Evolutionary conservation across 2,888 invertebrate species (phyloP), one percentile per base, ranked within the genome.

Genomic region (Cephus rjabovi): DNA sequence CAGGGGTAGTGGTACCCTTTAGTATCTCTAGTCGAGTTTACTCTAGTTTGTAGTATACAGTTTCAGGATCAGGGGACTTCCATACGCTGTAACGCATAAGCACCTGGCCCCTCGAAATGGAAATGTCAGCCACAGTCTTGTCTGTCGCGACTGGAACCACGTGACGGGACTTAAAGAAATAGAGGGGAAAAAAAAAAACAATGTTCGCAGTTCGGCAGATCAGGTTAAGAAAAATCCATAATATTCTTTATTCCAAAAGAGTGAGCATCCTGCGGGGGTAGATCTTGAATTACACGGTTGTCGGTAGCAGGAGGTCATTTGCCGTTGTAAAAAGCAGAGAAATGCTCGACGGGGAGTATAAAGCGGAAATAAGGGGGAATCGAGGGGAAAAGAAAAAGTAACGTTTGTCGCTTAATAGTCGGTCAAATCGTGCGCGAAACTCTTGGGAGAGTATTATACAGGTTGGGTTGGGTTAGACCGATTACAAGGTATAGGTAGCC

Each of bases 281-380:
- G 85, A 86, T 83, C 86, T 82, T 88, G 89, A 90, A 91, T 91
- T 90, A 90, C 88, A 90, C 90, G 91, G 83, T 88, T 91, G 91
- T 91, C 91, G 89, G 84, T 71, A 81, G 85, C 91, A 69, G 69
- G 69, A 12, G 40, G 74, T 56, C 69, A 69, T 69, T 31, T 35
- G 70, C 33, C 75, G 77, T 79, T 78, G 80, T 71, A 35, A 81
- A 79, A 83, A 80, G 78, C 75, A 37, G 79, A 74, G 79, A 82
- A 79, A 82, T 78, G 77, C 76, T 34, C 75, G 70, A 79, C 71
- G 74, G 75, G 78, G 74, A 75, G 69, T 69, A 74, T 76, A 71
- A 34, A 40, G 40, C 76, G 77, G 69, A 80, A 77, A 70, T 76
- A 75, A 70, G 76, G 56, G 68, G 69, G 80, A 80, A 76, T 80